A percentile compares a stretch with the other conserved stretches of the same genome.
Evolutionary conservation across 53 echinoderm and acorn worm species (phyloP).

Genomic region (Henricia sp.): DNA sequence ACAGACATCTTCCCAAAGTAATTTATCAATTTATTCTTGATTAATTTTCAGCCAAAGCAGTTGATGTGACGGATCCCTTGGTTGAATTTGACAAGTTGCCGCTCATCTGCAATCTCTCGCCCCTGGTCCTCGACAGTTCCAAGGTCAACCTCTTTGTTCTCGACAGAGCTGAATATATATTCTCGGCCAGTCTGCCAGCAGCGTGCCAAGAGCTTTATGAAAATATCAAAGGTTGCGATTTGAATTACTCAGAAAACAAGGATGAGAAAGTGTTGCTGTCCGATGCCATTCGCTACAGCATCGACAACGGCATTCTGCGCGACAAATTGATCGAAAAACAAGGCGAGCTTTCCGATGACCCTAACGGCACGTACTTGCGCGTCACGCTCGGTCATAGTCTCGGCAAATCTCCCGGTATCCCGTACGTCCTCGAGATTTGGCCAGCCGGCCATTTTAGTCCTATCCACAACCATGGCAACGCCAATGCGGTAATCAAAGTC

Average conservation of each 20-base stretch:
- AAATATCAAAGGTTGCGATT: constrained; percentile 42
- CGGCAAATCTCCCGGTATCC: constrained; percentile 72
- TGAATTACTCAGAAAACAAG: constrained; percentile 15
- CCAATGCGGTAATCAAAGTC: constrained; percentile 63
- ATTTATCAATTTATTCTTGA: no score
- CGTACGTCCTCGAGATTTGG: constrained; percentile 73
- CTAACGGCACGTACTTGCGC: constrained; percentile 54
- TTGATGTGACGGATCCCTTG: constrained; percentile 17
- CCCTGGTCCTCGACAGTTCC: constrained; percentile 54
- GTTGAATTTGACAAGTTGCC: constrained; percentile 55
- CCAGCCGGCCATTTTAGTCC: constrained; percentile 59
- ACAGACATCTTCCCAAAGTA: no score
- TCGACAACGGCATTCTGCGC: constrained; percentile 45
- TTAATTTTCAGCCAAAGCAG: neutral
- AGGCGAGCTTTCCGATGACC: neutral
- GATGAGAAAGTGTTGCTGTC: constrained; percentile 24
- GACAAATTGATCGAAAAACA: constrained; percentile 29
- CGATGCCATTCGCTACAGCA: constrained; percentile 65
- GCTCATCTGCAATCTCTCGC: constrained; percentile 42
- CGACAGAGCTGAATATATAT: constrained; percentile 40
- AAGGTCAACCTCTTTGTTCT: constrained; percentile 51
- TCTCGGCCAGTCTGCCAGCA: constrained; percentile 60
- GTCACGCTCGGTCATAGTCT: constrained; percentile 51
- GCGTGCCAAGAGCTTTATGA: constrained; percentile 55
- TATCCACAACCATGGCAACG: constrained; percentile 67